These are phyloP conservation scores for Salarias fasciatus DNA, from an alignment of 2,797 vertebrate genomes.

Conservation along the genomic window DNA sequence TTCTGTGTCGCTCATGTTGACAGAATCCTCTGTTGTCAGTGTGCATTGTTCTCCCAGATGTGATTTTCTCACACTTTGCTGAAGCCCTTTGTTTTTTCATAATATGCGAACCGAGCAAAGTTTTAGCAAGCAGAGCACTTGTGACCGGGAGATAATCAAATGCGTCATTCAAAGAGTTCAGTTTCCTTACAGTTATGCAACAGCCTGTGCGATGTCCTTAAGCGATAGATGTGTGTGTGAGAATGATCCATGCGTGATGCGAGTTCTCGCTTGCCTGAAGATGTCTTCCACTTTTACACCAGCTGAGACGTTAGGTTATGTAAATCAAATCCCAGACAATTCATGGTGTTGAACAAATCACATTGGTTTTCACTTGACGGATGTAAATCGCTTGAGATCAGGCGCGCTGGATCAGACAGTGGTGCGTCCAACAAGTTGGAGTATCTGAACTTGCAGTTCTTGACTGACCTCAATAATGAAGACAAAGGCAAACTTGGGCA, in stretches of 20 bases:
- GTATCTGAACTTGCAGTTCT: conserved; percentile 39
- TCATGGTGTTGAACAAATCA: conserved; percentile 17
- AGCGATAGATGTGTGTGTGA: conserved; percentile 35
- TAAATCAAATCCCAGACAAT: conserved; percentile 30
- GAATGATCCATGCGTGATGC: conserved; percentile 38
- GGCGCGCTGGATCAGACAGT: conserved; percentile 24
- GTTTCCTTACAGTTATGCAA: conserved; percentile 44
- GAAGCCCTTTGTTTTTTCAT: conserved; percentile 5
- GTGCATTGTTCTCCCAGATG: not conserved
- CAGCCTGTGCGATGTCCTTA: conserved; percentile 25
- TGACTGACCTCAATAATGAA: conserved; percentile 44
- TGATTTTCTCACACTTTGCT: not conserved
- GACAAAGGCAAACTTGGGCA: conserved; percentile 40
- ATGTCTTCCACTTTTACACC: conserved; percentile 28
- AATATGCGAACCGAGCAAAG: not conserved
- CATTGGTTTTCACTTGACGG: conserved; percentile 37
- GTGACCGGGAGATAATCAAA: conserved; percentile 5
- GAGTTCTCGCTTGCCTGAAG: conserved; percentile 50
- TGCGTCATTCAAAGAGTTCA: conserved; percentile 17
- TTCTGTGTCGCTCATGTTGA: conserved; percentile 8
- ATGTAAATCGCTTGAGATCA: conserved; percentile 27
- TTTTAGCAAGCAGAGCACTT: not conserved
- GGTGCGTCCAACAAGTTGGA: conserved; percentile 34
- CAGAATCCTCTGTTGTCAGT: conserved; percentile 6
- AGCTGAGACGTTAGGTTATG: conserved; percentile 22